These are phyloP conservation scores for Anastrepha ludens DNA, from an alignment of 1,140 invertebrate species.

Conservation along the genomic window DNA sequence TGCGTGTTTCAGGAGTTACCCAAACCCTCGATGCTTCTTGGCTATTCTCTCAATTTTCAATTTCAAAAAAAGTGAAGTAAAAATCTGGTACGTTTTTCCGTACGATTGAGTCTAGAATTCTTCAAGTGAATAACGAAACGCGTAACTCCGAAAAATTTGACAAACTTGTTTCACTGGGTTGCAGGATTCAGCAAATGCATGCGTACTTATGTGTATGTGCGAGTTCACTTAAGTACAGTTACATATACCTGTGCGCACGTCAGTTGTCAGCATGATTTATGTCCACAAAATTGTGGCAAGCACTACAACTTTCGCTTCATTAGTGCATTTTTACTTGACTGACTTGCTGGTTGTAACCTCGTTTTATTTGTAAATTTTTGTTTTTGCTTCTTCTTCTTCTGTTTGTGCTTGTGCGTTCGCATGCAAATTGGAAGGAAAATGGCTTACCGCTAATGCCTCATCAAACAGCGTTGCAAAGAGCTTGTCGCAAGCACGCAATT, in stretches of 20 bases:
- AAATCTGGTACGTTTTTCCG: too few species aligned
- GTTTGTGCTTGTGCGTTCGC: background rate
- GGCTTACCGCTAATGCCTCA: slow-evolving; percentile 37
- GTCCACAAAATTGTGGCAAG: background rate
- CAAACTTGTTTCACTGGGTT: background rate
- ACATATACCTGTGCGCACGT: background rate
- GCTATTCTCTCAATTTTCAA: too few species aligned
- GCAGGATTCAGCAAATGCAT: background rate
- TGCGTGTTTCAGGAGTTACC: too few species aligned
- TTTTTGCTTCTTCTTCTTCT: background rate
- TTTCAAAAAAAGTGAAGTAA: too few species aligned
- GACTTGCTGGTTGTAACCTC: background rate
- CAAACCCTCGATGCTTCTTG: too few species aligned
- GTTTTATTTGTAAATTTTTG: background rate
- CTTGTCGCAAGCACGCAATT: slow-evolving; percentile 26
- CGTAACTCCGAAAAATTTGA: background rate
- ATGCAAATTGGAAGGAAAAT: slow-evolving; percentile 9
- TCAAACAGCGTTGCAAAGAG: slow-evolving; percentile 29
- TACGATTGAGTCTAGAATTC: too few species aligned
- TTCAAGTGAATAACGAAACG: too few species aligned
- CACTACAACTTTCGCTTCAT: slow-evolving; percentile 37
- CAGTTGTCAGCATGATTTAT: slow-evolving; percentile 13
- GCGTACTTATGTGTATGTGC: background rate
- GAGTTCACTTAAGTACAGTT: background rate
- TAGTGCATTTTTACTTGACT: background rate